These are phyloP conservation scores for Lapara coniferarum DNA, from an alignment of 2,888 invertebrate species.

Conservation along the genomic window DNA sequence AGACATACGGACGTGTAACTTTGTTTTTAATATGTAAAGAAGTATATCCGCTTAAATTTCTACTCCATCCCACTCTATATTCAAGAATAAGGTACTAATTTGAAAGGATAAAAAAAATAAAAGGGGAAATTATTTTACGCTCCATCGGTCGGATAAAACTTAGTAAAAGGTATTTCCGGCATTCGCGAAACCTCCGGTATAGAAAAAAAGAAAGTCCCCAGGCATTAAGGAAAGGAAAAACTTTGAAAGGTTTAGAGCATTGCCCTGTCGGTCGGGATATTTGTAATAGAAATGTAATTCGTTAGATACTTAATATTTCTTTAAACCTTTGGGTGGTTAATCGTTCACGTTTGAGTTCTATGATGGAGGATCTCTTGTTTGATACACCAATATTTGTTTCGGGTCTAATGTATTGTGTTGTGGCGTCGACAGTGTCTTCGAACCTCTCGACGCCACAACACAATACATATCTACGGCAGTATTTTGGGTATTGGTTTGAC, in stretches of 20 bases:
- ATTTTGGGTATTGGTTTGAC: too few species aligned
- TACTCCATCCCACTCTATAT: background rate
- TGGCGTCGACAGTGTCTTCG: too few species aligned
- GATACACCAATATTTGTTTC: too few species aligned
- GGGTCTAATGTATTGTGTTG: too few species aligned
- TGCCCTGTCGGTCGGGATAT: slow-evolving; percentile 16
- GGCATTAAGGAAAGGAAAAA: slow-evolving; percentile 21
- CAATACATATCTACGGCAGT: too few species aligned
- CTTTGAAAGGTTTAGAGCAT: slow-evolving; percentile 14
- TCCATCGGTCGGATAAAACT: slow-evolving; percentile 23
- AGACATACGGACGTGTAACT: background rate
- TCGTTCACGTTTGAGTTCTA: too few species aligned
- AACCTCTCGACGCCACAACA: too few species aligned
- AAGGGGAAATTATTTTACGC: slow-evolving; percentile 20
- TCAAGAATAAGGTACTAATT: background rate
- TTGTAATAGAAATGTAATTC: slow-evolving; percentile 3
- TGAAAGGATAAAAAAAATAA: slow-evolving; percentile 9
- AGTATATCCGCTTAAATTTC: background rate
- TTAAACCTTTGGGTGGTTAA: background rate
- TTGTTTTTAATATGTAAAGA: background rate
- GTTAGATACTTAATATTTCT: background rate
- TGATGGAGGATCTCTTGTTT: too few species aligned
- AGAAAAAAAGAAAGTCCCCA: slow-evolving; percentile 21
- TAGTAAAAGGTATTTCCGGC: slow-evolving; percentile 24
- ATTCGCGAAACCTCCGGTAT: background rate